A percentile compares a stretch with the other conserved stretches of the same genome.
phyloP scores from a whole-genome alignment of 1,140 invertebrate species.

The Micrasema minimum region DNA sequence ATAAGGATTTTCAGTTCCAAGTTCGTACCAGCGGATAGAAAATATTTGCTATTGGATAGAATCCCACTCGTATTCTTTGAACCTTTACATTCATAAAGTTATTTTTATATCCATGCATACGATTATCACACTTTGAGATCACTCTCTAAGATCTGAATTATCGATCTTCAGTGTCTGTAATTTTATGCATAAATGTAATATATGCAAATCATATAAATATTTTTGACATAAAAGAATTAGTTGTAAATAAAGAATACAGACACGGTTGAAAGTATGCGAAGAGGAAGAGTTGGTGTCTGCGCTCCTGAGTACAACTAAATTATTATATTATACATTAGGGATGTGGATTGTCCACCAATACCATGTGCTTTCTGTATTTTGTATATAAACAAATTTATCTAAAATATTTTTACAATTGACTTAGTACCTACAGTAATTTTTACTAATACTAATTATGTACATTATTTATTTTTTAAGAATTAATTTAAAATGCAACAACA shows the following conservation, averaged over 20 bases:
- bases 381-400: constrained; percentile 37
- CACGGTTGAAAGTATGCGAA: too few relatives aligned
- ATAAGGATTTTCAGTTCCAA: constrained; percentile 38
- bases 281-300: background rate
- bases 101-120: constrained; percentile 30
- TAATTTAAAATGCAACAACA: constrained; percentile 27
- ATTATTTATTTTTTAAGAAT: constrained; percentile 51
- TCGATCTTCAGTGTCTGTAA: constrained; percentile 7
- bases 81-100: constrained; percentile 36
- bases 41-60: constrained; percentile 19
- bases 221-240: too few relatives aligned
- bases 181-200: constrained; percentile 16
- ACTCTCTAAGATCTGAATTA: background rate
- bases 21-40: constrained; percentile 36
- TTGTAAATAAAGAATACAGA: too few relatives aligned
- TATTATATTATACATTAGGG: background rate
- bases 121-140: background rate
- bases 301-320: background rate
- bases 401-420: constrained; percentile 49
- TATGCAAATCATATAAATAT: background rate
- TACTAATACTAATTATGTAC: constrained; percentile 46
- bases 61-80: constrained; percentile 31
- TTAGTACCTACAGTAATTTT: constrained; percentile 46
- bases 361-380: constrained; percentile 17
- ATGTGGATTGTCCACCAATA: constrained; percentile 9